Base-by-base conservation (phyloP, 2,797 vertebrate species). In the Neomorphus geoffroyi region DNA sequence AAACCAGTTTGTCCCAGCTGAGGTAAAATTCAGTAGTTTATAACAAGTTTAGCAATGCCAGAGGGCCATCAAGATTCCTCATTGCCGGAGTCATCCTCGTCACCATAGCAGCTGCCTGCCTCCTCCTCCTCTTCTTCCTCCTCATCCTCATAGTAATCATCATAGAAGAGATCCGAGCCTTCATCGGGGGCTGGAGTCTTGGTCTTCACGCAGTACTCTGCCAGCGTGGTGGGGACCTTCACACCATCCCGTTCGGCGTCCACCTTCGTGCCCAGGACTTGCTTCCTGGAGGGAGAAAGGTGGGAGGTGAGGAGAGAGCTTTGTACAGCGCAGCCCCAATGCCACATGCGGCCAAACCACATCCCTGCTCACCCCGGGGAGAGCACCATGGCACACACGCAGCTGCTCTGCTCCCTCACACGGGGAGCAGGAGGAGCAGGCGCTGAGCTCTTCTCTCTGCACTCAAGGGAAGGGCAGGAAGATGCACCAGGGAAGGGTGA, bases 181-280 rank as follows among this genome's bases (percentile, higher is more conserved):
- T 99, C 99, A 13, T 99, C 99, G 0, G 98, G 98, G 32, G 98
- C 98, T 0, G 99, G 99, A 26, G 98, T 98, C 89, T 98, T 98
- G 61, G 98, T 99, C 97, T 99, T 98, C 73, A 99, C 98, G 0
- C 99, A 99, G 94, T 99, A 99, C 95, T 99, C 99, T 0, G 99
- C 99, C 97, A 99, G 95, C 0, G 99, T 99, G 88, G 98, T 96
- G n/a, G 99, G 99, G 24, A 99, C 99, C 96, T 99, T 99, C 84
- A 99, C 98, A 0, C 99, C 99, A 0, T 99, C 99, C 18, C 98
- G 98, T 41, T 99, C 99, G 0, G 99, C 99, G 0, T 99, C 99
- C 22, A 98, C 98, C 97, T 99, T 99, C 61, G 99, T 99, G 84
- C 98, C 98, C 94, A 98, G 92, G 94, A 99, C 99, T 97, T 99